Evolutionary conservation across 2,113 vertebrate species (phyloP), one percentile per base, ranked within the genome.

Genomic region (Addax nasomaculatus): DNA sequence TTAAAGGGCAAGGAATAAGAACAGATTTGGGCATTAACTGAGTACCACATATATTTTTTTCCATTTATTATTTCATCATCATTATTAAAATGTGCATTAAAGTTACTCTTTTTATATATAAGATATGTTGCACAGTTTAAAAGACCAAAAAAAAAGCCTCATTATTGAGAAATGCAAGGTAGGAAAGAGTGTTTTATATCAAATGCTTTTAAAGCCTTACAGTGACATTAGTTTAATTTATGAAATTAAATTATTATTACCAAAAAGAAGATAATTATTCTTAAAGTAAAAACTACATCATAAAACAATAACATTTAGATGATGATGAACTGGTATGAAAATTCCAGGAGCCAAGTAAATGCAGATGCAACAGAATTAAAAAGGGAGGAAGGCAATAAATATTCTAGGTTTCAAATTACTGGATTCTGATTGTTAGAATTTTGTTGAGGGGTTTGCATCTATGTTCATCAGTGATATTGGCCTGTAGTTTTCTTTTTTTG

Each of bases 281-380:
- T 90, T 95, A 93, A 79, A 70, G 27, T 88, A 91, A 96, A 62
- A 91, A 21, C 19, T 67, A 60, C 30, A 78, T 67, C 81, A 45
- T 90, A 87, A 93, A 89, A 76, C 25, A 91, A 30, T 84, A 87
- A 60, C 36, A 90, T 87, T 89, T 96, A 64, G 25, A 84, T 92
- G 36, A 80, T 90, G 11, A 90, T 53, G 19, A 64, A 30, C 33
- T 92, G 25, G 29, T 19, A 78, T 94, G 60, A 86, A 96, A 92
- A 92, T 96, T 90, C 80, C 33, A 93, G 53, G 12, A 58, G 8
- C 9, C 43, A 92, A 55, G 23, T 89, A 67, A 93, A 94, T 27
- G 7, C 7, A 29, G 30, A 21, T 36, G 5, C 21, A 36, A 21
- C 45, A 23, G 80, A 17, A 25, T 39, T 39, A 39, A 88, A 83